Percentiles rank a stretch among this genome's conserved stretches.
These are phyloP conservation scores for Trichonephila clavipes DNA, from an alignment of 1,140 invertebrate species.

Conservation along the genomic window DNA sequence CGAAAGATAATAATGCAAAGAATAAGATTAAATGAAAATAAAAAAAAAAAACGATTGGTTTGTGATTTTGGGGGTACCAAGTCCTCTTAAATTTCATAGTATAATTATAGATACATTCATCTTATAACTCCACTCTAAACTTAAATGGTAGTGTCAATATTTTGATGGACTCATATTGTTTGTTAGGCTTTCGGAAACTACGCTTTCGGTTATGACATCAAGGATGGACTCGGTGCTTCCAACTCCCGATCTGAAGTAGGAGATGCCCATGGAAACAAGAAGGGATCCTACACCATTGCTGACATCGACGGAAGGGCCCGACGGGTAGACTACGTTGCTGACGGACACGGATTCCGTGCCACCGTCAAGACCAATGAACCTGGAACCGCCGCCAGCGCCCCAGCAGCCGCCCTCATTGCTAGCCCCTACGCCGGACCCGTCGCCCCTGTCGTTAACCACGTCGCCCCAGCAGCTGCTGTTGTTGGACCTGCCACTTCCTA, in stretches of 20 bases:
- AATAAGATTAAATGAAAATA: too few species aligned
- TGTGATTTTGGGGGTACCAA: too few species aligned
- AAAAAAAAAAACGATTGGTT: too few species aligned
- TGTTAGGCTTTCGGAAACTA: conserved; percentile 75
- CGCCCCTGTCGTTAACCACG: conserved; percentile 38
- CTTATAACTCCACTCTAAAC: too few species aligned
- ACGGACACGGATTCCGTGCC: conserved; percentile 77
- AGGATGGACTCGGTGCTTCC: conserved; percentile 73
- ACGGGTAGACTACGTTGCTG: conserved; percentile 77
- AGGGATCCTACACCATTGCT: conserved; percentile 58
- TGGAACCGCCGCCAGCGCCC: conserved; percentile 75
- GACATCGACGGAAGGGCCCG: conserved; percentile 76
- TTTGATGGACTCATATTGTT: too few species aligned
- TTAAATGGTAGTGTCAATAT: too few species aligned
- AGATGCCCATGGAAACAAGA: conserved; percentile 77
- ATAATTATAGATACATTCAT: too few species aligned
- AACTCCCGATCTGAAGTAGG: conserved; percentile 77
- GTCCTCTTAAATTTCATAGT: too few species aligned
- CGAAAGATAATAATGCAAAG: too few species aligned
- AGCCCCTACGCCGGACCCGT: conserved; percentile 50
- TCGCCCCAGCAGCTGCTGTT: conserved; percentile 26
- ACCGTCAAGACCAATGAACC: conserved; percentile 78
- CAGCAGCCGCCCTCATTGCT: conserved; percentile 14
- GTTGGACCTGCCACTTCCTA: background rate
- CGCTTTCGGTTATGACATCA: conserved; percentile 78